phyloP scores from a whole-genome alignment of 2,888 invertebrate genomes.

The Amphipyra berbera region DNA sequence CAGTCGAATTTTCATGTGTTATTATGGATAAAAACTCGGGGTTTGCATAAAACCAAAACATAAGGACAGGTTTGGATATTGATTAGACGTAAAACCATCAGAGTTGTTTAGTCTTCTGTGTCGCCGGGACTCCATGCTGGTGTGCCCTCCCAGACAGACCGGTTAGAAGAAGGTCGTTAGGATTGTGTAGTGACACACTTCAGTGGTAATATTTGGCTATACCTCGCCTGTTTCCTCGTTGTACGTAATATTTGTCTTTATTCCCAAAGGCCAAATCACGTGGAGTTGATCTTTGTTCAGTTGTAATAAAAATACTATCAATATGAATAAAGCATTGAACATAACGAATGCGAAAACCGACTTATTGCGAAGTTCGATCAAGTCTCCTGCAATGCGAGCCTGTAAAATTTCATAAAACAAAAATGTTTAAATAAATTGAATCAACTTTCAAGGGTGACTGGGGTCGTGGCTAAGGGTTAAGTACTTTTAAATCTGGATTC shows the following conservation, averaged over 20 bases:
- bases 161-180: slow-evolving; percentile 89
- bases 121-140: slow-evolving; percentile 85
- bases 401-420: slow-evolving; percentile 90
- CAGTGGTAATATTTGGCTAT: slow-evolving; percentile 85
- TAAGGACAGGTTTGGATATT: slow-evolving; percentile 71
- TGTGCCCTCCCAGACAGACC: slow-evolving; percentile 88
- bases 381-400: slow-evolving; percentile 96
- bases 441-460: slow-evolving; percentile 90
- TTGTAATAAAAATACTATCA: slow-evolving; percentile 99
- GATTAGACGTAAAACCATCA: slow-evolving; percentile 80
- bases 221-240: slow-evolving; percentile 98
- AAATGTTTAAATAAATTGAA: slow-evolving; percentile 75
- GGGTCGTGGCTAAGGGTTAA: slow-evolving; percentile 71
- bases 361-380: slow-evolving; percentile 98
- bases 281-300: slow-evolving; percentile 99
- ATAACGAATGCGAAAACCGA: slow-evolving; percentile 99
- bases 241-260: slow-evolving; percentile 98
- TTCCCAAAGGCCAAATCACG: slow-evolving; percentile 98
- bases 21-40: slow-evolving; percentile 42
- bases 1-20: slow-evolving; percentile 50
- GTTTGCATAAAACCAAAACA: slow-evolving; percentile 59
- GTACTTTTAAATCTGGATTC: slow-evolving; percentile 27
- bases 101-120: slow-evolving; percentile 81
- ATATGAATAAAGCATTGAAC: slow-evolving; percentile 99
- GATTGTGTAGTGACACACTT: slow-evolving; percentile 87